Conservation (phyloP, 2,888 invertebrate genomes). For the Pollenia angustigena region DNA sequence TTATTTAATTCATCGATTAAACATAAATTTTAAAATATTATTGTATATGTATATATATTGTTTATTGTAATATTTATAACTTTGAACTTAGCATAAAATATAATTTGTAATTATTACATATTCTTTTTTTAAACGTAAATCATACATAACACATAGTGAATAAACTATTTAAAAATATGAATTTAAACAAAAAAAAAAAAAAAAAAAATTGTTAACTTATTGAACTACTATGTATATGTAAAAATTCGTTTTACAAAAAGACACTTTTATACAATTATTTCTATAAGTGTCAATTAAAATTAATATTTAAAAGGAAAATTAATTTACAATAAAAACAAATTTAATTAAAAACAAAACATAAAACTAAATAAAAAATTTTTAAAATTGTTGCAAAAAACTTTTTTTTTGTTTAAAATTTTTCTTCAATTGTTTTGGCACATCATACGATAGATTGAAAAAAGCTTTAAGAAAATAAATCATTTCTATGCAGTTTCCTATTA, state of each 20-base stretch:
- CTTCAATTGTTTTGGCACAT: conserved; percentile 69
- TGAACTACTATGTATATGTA: conserved; percentile 30
- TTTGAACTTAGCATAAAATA: conserved; percentile 58
- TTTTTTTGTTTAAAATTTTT: conserved; percentile 21
- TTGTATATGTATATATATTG: conserved; percentile 42
- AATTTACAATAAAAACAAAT: conserved; percentile 57
- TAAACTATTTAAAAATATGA: conserved; percentile 46
- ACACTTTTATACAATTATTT: conserved; percentile 20
- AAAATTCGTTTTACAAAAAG: conserved; percentile 52
- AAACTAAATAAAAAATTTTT: conserved; percentile 55
- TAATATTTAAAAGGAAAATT: conserved; percentile 27
- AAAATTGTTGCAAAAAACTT: conserved; percentile 53
- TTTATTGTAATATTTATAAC: conserved; percentile 18
- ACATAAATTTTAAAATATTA: conserved; percentile 41
- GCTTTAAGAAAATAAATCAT: conserved; percentile 45
- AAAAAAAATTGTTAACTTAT: conserved; percentile 36
- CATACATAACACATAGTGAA: conserved; percentile 57
- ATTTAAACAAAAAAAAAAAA: conserved; percentile 53
- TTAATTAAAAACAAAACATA: conserved; percentile 48
- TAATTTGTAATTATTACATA: conserved; percentile 44
- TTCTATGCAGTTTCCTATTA: conserved; percentile 15
- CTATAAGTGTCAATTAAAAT: conserved; percentile 5
- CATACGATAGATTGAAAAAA: conserved; percentile 50
- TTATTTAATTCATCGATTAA: conserved; percentile 8
- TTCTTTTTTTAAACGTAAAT: conserved; percentile 36